A percentile compares a stretch with the other conserved stretches of the same genome.
These are phyloP conservation scores for Cotesia vestalis DNA, from an alignment of 1,140 invertebrate genomes.

Conservation along the genomic window DNA sequence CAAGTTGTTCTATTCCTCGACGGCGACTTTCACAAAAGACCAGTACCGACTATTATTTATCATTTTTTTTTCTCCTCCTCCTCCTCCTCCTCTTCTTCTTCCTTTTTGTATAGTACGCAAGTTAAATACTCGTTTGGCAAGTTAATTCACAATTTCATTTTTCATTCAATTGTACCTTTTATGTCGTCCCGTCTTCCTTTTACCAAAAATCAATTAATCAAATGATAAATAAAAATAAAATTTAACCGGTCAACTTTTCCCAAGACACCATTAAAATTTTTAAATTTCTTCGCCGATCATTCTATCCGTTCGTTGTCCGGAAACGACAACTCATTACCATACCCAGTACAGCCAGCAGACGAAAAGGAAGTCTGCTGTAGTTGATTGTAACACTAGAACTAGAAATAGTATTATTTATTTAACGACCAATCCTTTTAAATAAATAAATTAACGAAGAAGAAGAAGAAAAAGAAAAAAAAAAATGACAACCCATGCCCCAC, in stretches of 20 bases:
- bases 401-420: not conserved
- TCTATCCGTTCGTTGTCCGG: constrained; percentile 28
- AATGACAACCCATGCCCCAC: too few species aligned
- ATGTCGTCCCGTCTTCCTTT: too few species aligned
- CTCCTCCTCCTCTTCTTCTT: not conserved
- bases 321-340: constrained; percentile 39
- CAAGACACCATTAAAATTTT: not conserved
- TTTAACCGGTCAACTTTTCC: too few species aligned
- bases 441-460: too few species aligned
- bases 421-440: too few species aligned
- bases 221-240: too few species aligned
- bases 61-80: not conserved
- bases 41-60: not conserved
- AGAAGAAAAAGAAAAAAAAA: too few species aligned
- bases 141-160: constrained; percentile 19
- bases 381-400: not conserved
- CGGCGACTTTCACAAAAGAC: constrained; percentile 2
- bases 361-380: constrained; percentile 29
- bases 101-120: not conserved
- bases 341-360: constrained; percentile 3
- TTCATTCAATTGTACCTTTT: constrained; percentile 7
- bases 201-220: too few species aligned
- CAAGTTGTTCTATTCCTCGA: too few species aligned
- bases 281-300: not conserved
- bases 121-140: constrained; percentile 18